Conservation (phyloP, 1,140 invertebrate species). For the Eueides isabella region DNA sequence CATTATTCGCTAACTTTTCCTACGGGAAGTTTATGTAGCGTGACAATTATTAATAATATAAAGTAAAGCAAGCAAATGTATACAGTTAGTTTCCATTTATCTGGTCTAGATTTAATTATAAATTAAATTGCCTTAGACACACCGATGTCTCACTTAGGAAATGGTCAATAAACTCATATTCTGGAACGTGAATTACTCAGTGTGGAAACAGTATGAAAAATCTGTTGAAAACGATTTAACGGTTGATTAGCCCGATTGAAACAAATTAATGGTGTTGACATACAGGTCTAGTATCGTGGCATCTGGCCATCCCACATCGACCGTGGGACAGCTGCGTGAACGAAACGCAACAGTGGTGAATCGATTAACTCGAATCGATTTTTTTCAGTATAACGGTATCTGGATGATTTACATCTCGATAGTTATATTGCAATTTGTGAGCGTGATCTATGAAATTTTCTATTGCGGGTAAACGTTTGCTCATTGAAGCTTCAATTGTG, state of each 20-base stretch:
- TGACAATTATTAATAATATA: slow-evolving; percentile 22
- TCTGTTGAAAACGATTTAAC: slow-evolving; percentile 66
- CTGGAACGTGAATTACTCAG: slow-evolving; percentile 46
- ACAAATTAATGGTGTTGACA: slow-evolving; percentile 50
- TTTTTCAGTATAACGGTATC: slow-evolving; percentile 76
- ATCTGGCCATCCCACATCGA: slow-evolving; percentile 42
- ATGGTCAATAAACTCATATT: slow-evolving; percentile 52
- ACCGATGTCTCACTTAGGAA: slow-evolving; percentile 42
- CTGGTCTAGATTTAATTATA: slow-evolving; percentile 38
- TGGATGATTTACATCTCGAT: slow-evolving; percentile 74
- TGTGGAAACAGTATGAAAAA: slow-evolving; percentile 53
- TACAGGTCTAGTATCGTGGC: slow-evolving; percentile 44
- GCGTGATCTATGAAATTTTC: slow-evolving; percentile 74
- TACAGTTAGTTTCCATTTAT: slow-evolving; percentile 19
- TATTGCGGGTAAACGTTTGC: slow-evolving; percentile 72
- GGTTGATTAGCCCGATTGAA: slow-evolving; percentile 58
- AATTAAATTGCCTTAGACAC: slow-evolving; percentile 46
- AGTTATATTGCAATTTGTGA: slow-evolving; percentile 72
- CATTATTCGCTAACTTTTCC: slow-evolving; percentile 21
- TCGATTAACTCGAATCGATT: slow-evolving; percentile 75
- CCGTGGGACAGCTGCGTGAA: slow-evolving; percentile 76
- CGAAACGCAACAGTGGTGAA: slow-evolving; percentile 71
- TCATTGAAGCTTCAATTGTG: slow-evolving; percentile 75
- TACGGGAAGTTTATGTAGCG: slow-evolving; percentile 8
- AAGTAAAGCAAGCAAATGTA: not conserved